Evolutionary conservation across 2,888 invertebrate species (phyloP), one percentile per base, ranked within the genome.

Genomic region (Eilema depressum): DNA sequence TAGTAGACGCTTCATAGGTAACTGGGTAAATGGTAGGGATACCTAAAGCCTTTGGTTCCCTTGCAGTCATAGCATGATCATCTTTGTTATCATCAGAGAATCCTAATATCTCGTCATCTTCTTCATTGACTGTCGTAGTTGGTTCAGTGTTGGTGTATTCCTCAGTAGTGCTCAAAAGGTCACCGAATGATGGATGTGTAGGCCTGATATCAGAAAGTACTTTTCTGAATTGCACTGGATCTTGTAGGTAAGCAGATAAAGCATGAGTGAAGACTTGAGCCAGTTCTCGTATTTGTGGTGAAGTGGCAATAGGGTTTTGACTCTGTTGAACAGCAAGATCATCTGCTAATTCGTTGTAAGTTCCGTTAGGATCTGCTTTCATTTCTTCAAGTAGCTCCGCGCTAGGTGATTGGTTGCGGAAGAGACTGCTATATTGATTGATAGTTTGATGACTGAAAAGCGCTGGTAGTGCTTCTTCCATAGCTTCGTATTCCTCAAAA

Each of bases 211-310:
- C 97, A 11, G 97, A 97, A 26, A 98, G 89, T 26, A 97, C 97
- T 85, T 97, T 97, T 78, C 97, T 96, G 83, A 98, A 98, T 68
- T 97, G 97, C n/a, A 97, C 97, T 0, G 98, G 98, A 89, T 98
- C 97, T 89, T 98, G 97, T 7, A 98, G 93, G 81, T 98, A 98
- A 0, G 97, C 97, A 1, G 97, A 97, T 23, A 98, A 90, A 0
- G 98, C 98, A 84, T 98, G 97, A 0, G 98, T 98, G 83, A 98
- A 98, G 5, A 98, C 97, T 90, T 97, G 97, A 0, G 98, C 98
- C 7, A 98, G 90, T 89, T 98, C 97, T 67, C 98, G 96, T 0
- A 98, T 96, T 89, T 97, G 96, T n/a, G 97, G 96, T 75, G 91
- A 96, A 47, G 90, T 95, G 17, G 96, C 96, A 10, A 97, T 88